Evolutionary conservation across 1,140 invertebrate genomes (phyloP).

Genomic region (Mizuhopecten yessoensis): DNA sequence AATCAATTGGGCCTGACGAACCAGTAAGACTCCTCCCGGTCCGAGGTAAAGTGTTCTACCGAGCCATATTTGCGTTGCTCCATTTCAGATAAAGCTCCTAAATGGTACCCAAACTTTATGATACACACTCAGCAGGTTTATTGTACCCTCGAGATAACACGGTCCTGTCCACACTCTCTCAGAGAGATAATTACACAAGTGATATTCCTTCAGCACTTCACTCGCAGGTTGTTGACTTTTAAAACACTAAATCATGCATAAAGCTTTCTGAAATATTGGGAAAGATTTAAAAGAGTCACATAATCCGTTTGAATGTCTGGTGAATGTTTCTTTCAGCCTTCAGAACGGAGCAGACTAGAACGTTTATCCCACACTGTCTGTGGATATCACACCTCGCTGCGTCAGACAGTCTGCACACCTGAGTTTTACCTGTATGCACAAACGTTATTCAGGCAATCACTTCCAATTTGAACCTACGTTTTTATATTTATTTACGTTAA

Average conservation of each 20-base stretch:
- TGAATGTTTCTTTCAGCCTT: neutral
- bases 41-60: neutral
- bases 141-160: neutral
- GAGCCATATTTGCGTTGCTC: neutral
- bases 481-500: conserved; percentile 1
- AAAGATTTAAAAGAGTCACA: neutral
- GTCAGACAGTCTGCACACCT: neutral
- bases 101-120: conserved; percentile 2
- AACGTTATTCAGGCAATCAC: neutral
- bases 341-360: too few species aligned
- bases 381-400: neutral
- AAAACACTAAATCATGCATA: neutral
- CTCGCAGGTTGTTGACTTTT: neutral
- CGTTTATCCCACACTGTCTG: neutral
- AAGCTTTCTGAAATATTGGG: neutral
- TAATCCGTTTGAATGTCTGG: neutral
- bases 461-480: neutral
- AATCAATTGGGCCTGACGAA: neutral
- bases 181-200: neutral
- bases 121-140: conserved; percentile 25
- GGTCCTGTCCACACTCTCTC: neutral
- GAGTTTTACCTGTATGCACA: neutral
- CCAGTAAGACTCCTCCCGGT: neutral
- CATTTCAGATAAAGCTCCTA: neutral
- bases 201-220: neutral